Percentiles rank a stretch among this genome's conserved stretches.
These are phyloP conservation scores for Phymanthus crucifer DNA, from an alignment of 92 coral and sea anemone species.

Conservation along the genomic window DNA sequence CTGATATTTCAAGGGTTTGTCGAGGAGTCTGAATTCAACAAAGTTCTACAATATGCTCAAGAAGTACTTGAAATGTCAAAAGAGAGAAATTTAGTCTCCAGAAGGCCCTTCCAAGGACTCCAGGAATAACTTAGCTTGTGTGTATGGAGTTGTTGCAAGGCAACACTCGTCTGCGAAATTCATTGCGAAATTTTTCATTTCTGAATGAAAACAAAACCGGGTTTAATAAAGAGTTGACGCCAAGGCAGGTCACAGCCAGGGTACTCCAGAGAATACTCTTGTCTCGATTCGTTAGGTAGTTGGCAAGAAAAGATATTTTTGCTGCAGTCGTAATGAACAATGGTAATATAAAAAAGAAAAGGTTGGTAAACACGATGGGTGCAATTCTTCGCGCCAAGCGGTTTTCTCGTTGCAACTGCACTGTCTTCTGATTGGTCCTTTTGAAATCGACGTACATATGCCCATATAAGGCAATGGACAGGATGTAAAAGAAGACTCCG, in stretches of 20 bases:
- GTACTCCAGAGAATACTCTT: constrained; percentile 1
- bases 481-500: not conserved
- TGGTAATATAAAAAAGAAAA: constrained; percentile 39
- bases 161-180: not conserved
- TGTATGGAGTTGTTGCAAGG: not conserved
- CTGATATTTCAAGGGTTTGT: too few relatives aligned
- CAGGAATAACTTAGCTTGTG: not conserved
- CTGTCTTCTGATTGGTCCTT: constrained; percentile 8
- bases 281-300: not conserved
- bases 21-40: too few relatives aligned
- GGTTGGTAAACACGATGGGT: constrained; percentile 34
- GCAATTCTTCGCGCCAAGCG: constrained; percentile 36
- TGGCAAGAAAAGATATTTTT: not conserved
- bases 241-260: constrained; percentile 9
- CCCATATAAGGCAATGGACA: constrained; percentile 8
- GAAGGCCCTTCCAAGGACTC: not conserved
- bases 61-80: too few relatives aligned
- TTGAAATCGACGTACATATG: constrained; percentile 15
- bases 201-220: constrained; percentile 20
- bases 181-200: constrained; percentile 7
- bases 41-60: too few relatives aligned
- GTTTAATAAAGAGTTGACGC: constrained; percentile 1
- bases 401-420: constrained; percentile 28
- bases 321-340: not conserved
- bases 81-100: too few relatives aligned